Base-by-base conservation (phyloP, 92 coral and sea anemone genomes). In the Phenganax marumi region DNA sequence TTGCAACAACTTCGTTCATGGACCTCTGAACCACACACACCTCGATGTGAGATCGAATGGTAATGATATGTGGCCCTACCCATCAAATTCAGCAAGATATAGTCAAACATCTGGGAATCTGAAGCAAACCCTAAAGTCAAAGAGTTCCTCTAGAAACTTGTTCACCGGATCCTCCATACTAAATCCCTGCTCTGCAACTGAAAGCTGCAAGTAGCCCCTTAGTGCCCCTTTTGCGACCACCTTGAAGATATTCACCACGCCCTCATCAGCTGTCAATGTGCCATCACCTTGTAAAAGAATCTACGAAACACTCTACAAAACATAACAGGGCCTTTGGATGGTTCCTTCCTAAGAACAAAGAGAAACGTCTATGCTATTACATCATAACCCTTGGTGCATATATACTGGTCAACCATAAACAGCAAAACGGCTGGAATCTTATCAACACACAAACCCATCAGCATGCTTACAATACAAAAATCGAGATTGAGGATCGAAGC, bases 241-340 rank as follows among this genome's bases (percentile, higher is more conserved):
- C 19, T 53, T 14, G 76, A 76, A 53, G 83, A 84, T 60, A 64
- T 65, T 46, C 65, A 84, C 21, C 87, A 84, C 25, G 66, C 81
- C 51, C 58, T 84, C 54, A 51, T 76, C 12, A 50, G 75, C 63
- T 83, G 86, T 43, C 73, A 51, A 25, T 39, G 66, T 10, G 87
- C 87, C n/a, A n/a, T n/a, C n/a, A n/a, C n/a, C n/a, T n/a, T n/a
- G n/a, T n/a, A n/a, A n/a, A n/a, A n/a, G n/a, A 73, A 16, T 75
- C 87, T 0, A 75, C 43, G 43, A 33, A 33, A 33, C 5, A 33
- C 5, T 5, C 5, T 33, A 33, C 5, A 5, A 5, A 33, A 33
- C 2, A 33, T 33, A 33, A 5, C 43, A 33, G 43, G 43, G 43
- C 43, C 43, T 33, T 33, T 33, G 43, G 43, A 33, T 33, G 43